Percentiles rank a stretch among this genome's conserved stretches.
Evolutionary conservation across 2,888 invertebrate species (phyloP).

Genomic region (Caenorhabditis sinica): DNA sequence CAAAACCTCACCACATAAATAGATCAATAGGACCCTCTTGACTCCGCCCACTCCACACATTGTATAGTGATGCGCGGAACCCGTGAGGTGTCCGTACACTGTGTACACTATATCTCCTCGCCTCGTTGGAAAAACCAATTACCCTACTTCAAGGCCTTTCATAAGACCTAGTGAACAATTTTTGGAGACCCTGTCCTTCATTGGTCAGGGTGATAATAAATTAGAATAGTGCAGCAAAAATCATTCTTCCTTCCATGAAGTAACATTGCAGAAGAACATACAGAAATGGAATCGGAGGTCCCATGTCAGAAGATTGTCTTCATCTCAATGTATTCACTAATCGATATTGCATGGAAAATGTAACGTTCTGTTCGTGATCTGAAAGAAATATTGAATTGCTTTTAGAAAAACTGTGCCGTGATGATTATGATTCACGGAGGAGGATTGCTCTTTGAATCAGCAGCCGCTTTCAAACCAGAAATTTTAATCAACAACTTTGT

Average conservation of each 20-base stretch:
- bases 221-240: too few species aligned
- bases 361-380: not conserved
- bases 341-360: slow-evolving; percentile 52
- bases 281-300: slow-evolving; percentile 53
- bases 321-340: slow-evolving; percentile 67
- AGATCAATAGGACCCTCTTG: not conserved
- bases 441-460: slow-evolving; percentile 40
- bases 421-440: slow-evolving; percentile 67
- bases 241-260: too few species aligned
- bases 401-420: slow-evolving; percentile 68
- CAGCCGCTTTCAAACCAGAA: slow-evolving; percentile 55
- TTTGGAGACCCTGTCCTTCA: not conserved
- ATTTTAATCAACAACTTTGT: slow-evolving; percentile 69
- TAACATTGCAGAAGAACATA: slow-evolving; percentile 55
- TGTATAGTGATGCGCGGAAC: not conserved
- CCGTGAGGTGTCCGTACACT: slow-evolving; percentile 1
- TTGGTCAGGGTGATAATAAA: slow-evolving; percentile 1
- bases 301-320: slow-evolving; percentile 67
- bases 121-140: not conserved
- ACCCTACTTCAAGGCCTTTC: not conserved
- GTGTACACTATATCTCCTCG: not conserved
- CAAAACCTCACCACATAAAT: too few species aligned
- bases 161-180: not conserved
- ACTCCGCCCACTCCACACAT: not conserved
- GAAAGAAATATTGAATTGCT: not conserved